A percentile compares a stretch with the other conserved stretches of the same genome.
These are phyloP conservation scores for Andrena praecox DNA, from an alignment of 2,888 invertebrate species.

Conservation along the genomic window DNA sequence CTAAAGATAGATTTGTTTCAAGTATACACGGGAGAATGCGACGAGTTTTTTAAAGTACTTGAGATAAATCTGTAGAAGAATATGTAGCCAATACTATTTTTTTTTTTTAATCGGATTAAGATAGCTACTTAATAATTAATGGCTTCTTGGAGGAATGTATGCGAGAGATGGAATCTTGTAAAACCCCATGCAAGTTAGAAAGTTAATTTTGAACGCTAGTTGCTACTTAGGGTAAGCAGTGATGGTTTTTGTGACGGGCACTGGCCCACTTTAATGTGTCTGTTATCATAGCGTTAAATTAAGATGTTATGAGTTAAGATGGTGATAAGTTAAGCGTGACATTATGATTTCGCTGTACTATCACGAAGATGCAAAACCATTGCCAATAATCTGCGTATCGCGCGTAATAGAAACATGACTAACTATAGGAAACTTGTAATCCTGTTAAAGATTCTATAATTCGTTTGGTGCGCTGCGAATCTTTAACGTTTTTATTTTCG, in stretches of 20 bases:
- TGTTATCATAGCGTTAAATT: slow-evolving; percentile 21
- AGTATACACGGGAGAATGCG: slow-evolving; percentile 15
- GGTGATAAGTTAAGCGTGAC: slow-evolving; percentile 15
- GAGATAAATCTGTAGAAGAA: not conserved
- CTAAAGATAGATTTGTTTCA: slow-evolving; percentile 3
- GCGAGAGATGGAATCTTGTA: not conserved
- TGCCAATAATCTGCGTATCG: slow-evolving; percentile 22
- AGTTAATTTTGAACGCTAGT: slow-evolving; percentile 15
- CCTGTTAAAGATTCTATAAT: slow-evolving; percentile 44
- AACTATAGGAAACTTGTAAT: slow-evolving; percentile 47
- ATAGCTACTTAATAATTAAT: not conserved
- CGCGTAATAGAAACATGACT: slow-evolving; percentile 48
- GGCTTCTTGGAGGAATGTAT: not conserved
- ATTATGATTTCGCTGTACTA: slow-evolving; percentile 12
- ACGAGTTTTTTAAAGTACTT: slow-evolving; percentile 6
- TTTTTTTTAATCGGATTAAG: not conserved
- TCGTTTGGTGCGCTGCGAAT: slow-evolving; percentile 23
- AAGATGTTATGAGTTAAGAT: slow-evolving; percentile 30
- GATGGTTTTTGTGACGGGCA: slow-evolving; percentile 15
- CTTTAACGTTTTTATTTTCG: slow-evolving; percentile 12
- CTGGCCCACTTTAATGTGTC: slow-evolving; percentile 10
- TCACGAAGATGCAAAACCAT: slow-evolving; percentile 16
- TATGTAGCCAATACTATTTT: not conserved
- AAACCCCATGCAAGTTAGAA: not conserved
- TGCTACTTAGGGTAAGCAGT: not conserved